These are phyloP conservation scores for Budorcas taxicolor DNA, from an alignment of 2,113 vertebrate genomes.

Conservation along the genomic window DNA sequence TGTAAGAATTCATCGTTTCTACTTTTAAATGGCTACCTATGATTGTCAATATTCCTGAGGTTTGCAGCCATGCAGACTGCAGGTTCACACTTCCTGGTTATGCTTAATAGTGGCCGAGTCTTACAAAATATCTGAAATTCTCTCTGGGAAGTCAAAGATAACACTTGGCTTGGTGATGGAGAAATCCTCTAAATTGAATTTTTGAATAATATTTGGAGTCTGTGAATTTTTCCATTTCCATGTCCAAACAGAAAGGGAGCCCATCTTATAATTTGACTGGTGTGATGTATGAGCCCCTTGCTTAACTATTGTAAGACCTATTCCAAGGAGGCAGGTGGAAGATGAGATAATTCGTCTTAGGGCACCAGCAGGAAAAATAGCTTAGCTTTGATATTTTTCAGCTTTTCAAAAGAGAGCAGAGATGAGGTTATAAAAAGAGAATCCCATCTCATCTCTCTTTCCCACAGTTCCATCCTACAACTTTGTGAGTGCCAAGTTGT, in stretches of 20 bases:
- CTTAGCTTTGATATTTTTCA: slow-evolving; percentile 62
- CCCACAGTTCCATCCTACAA: not conserved
- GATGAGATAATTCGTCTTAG: slow-evolving; percentile 52
- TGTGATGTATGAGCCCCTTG: not conserved
- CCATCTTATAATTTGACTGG: slow-evolving; percentile 27
- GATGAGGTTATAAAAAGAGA: slow-evolving; percentile 46
- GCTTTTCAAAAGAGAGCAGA: slow-evolving; percentile 50
- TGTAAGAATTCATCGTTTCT: slow-evolving; percentile 15
- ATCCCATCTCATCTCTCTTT: slow-evolving; percentile 21
- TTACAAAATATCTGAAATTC: slow-evolving; percentile 19
- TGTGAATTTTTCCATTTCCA: slow-evolving; percentile 34
- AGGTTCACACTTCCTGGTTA: not conserved
- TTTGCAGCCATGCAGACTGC: not conserved
- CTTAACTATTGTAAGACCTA: slow-evolving; percentile 26
- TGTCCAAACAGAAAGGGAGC: slow-evolving; percentile 8
- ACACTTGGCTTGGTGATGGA: slow-evolving; percentile 33
- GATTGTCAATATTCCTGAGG: not conserved
- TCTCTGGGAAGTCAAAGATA: slow-evolving; percentile 49
- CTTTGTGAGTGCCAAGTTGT: not conserved
- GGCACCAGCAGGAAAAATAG: slow-evolving; percentile 41
- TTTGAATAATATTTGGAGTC: slow-evolving; percentile 45
- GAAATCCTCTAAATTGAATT: slow-evolving; percentile 40
- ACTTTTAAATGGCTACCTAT: slow-evolving; percentile 23
- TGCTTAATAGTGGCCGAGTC: not conserved
- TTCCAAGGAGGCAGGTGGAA: slow-evolving; percentile 44